Conservation (phyloP, 2,113 vertebrate genomes). For the Orientallactaga bullata region DNA sequence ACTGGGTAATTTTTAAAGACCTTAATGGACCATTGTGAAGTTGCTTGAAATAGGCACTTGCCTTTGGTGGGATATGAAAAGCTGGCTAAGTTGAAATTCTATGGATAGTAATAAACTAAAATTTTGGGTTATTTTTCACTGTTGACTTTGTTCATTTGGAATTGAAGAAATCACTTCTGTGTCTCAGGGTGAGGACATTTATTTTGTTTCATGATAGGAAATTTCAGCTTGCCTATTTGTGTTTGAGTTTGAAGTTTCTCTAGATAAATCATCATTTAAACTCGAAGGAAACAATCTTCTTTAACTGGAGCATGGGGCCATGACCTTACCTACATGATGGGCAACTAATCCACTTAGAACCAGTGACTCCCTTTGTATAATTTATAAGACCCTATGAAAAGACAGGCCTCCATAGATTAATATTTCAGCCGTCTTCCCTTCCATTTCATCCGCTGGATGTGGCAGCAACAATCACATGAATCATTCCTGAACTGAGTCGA, state of each 20-base stretch:
- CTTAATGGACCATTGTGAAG: not conserved
- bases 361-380: conserved; percentile 71
- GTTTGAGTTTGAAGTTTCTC: conserved; percentile 69
- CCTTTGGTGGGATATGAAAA: conserved; percentile 40
- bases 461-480: conserved; percentile 77
- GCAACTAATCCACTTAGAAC: conserved; percentile 76
- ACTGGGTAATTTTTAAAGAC: conserved; percentile 58
- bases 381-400: conserved; percentile 76
- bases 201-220: conserved; percentile 61
- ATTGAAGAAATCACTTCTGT: conserved; percentile 37
- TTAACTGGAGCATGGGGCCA: conserved; percentile 72
- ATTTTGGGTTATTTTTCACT: conserved; percentile 48
- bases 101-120: conserved; percentile 18
- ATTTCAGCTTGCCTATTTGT: conserved; percentile 66
- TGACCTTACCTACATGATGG: conserved; percentile 77
- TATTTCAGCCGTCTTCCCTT: conserved; percentile 80
- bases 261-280: conserved; percentile 72
- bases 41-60: conserved; percentile 42
- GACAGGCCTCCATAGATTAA: conserved; percentile 77
- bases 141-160: conserved; percentile 35
- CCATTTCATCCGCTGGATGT: conserved; percentile 76
- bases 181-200: conserved; percentile 43
- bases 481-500: conserved; percentile 72
- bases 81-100: conserved; percentile 16
- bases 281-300: conserved; percentile 72